Conservation (phyloP, 2,113 vertebrate species). For the Alethe diademata region DNA sequence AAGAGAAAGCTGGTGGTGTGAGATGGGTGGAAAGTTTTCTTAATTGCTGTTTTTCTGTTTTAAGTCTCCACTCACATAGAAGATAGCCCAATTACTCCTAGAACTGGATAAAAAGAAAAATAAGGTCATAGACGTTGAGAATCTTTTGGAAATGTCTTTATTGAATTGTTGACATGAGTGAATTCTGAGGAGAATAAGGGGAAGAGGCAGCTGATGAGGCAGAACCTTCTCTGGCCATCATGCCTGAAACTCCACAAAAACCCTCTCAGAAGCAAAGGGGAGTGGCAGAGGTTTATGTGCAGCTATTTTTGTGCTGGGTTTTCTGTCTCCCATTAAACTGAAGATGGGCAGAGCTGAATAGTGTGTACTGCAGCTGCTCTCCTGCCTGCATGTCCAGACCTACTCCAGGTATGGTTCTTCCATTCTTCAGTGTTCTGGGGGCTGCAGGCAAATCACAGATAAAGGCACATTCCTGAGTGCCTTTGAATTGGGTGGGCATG, state of each 20-base stretch:
- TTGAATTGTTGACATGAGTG: rapidly evolving
- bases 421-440: background rate
- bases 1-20: background rate
- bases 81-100: background rate
- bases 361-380: background rate
- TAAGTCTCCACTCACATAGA: background rate
- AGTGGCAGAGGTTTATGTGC: background rate
- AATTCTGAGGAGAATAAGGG: background rate
- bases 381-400: rapidly evolving
- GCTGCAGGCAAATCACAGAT: background rate
- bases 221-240: background rate
- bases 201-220: background rate
- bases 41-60: background rate
- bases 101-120: background rate
- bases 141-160: background rate
- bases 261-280: background rate
- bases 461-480: background rate
- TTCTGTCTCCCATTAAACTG: background rate
- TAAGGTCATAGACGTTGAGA: background rate
- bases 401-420: background rate
- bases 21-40: background rate
- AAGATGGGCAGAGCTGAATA: background rate
- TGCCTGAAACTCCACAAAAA: background rate
- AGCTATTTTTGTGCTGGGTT: background rate
- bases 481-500: background rate